Evolutionary conservation across 2,797 vertebrate genomes (phyloP).

Genomic region (Choloepus didactylus): DNA sequence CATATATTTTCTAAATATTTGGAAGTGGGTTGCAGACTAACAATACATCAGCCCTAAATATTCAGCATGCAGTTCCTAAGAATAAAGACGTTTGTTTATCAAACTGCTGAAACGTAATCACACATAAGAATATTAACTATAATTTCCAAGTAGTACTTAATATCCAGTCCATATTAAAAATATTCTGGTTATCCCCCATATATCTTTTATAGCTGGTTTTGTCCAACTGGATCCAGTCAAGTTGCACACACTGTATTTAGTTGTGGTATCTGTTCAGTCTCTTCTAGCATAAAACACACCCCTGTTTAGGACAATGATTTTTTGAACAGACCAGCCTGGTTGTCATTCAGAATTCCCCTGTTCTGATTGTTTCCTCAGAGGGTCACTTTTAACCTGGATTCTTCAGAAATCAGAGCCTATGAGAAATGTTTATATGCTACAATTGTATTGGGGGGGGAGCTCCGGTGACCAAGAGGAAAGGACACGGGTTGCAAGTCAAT

Average conservation of each 20-base stretch:
- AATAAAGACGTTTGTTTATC: neutral
- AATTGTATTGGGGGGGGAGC: neutral
- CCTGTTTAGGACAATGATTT: neutral
- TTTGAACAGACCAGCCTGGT: neutral
- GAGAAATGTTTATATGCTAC: neutral
- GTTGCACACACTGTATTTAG: neutral
- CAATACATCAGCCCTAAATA: neutral
- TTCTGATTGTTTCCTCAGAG: neutral
- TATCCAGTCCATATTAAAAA: neutral
- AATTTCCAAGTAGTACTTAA: neutral
- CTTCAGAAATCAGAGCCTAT: neutral
- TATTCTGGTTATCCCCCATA: neutral
- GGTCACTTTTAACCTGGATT: neutral
- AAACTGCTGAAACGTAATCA: neutral
- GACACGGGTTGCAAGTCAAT: neutral
- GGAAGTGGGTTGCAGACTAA: neutral
- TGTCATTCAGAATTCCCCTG: neutral
- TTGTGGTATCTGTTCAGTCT: neutral
- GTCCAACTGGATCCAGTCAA: neutral
- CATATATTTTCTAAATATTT: neutral
- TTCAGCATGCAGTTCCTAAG: neutral
- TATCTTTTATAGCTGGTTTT: conserved; percentile 14
- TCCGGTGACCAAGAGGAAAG: too few species aligned
- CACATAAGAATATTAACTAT: conserved; percentile 4
- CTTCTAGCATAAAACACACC: neutral